These are phyloP conservation scores for Xenopus tropicalis DNA, from an alignment of 2,113 vertebrate species.

Conservation along the genomic window DNA sequence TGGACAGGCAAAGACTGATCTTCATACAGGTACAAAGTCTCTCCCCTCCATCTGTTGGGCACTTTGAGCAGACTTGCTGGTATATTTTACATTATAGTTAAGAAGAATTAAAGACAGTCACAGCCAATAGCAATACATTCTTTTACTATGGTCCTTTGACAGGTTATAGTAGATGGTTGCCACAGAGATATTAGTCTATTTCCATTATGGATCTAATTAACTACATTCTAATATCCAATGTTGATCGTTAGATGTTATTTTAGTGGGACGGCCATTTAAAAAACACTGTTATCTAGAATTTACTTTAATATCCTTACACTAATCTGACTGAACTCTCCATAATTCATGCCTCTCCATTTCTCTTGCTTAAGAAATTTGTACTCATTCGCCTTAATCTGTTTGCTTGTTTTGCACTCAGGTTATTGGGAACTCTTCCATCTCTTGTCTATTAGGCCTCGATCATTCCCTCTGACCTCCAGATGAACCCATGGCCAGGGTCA, in stretches of 20 bases:
- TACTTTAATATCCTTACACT: neutral
- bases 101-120: too few species aligned
- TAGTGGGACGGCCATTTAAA: conserved; percentile 5
- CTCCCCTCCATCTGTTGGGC: too few species aligned
- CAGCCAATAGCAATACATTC: neutral
- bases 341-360: neutral
- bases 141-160: neutral
- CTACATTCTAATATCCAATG: neutral
- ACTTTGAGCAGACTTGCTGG: too few species aligned
- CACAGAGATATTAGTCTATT: neutral
- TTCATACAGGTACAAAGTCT: too few species aligned
- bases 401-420: conserved; percentile 28
- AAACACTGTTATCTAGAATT: neutral
- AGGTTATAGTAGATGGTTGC: too few species aligned
- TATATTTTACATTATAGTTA: too few species aligned
- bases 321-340: neutral
- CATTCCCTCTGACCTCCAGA: conserved; percentile 1
- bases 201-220: conserved; percentile 5
- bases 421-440: conserved; percentile 12
- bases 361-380: neutral
- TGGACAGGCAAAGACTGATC: too few species aligned
- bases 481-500: conserved; percentile 5
- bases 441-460: conserved; percentile 7
- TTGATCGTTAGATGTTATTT: neutral
- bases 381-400: neutral